Conservation (phyloP, 2,113 vertebrate species). For the Callionymus lyra region DNA sequence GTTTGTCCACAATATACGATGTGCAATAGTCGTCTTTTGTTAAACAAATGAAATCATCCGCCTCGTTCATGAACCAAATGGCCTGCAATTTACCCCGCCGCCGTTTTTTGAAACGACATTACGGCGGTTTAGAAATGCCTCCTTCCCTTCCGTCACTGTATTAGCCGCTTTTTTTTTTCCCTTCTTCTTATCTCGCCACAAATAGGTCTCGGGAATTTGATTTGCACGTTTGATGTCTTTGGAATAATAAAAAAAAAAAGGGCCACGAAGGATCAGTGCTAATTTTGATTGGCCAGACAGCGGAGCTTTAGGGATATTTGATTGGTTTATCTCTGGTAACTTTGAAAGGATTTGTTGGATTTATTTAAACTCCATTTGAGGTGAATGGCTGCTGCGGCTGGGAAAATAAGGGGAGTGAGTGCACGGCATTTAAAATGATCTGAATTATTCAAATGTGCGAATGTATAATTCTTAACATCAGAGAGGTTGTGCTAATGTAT, state of each 20-base stretch:
- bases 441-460: slow-evolving; percentile 59
- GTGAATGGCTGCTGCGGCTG: slow-evolving; percentile 48
- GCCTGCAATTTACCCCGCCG: slow-evolving; percentile 24
- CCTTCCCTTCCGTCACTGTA: slow-evolving; percentile 16
- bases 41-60: slow-evolving; percentile 37
- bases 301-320: slow-evolving; percentile 30
- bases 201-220: slow-evolving; percentile 37
- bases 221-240: slow-evolving; percentile 49
- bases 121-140: slow-evolving; percentile 10
- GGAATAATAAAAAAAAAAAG: slow-evolving; percentile 41
- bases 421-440: slow-evolving; percentile 56
- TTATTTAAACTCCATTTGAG: slow-evolving; percentile 59
- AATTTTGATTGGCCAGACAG: slow-evolving; percentile 46
- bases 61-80: slow-evolving; percentile 26
- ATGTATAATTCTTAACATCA: slow-evolving; percentile 58
- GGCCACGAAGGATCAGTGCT: slow-evolving; percentile 35
- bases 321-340: slow-evolving; percentile 56
- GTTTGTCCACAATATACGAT: slow-evolving; percentile 16
- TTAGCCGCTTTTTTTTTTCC: slow-evolving; percentile 42
- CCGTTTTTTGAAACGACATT: slow-evolving; percentile 36
- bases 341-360: slow-evolving; percentile 55
- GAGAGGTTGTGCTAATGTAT: slow-evolving; percentile 46
- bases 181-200: slow-evolving; percentile 45
- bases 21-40: slow-evolving; percentile 15
- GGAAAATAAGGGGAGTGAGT: slow-evolving; percentile 33